phyloP scores from a whole-genome alignment of 2,888 invertebrate genomes.

The Hirtodrosophila duncani region DNA sequence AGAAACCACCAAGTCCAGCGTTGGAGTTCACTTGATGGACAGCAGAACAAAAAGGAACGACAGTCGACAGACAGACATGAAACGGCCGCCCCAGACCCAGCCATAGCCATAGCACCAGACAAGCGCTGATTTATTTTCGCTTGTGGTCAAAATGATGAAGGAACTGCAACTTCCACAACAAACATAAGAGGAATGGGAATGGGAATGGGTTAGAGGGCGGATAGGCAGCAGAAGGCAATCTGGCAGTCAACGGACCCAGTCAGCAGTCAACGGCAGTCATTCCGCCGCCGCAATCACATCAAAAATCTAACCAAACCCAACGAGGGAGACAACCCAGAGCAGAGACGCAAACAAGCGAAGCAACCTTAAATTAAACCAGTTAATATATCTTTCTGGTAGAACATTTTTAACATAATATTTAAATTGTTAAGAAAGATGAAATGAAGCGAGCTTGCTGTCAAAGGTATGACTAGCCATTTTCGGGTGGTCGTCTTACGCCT shows the following conservation, averaged over 20 bases:
- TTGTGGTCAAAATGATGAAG: conserved; percentile 68
- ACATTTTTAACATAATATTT: too few species aligned
- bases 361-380: too few species aligned
- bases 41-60: conserved; percentile 33
- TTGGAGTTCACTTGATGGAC: conserved; percentile 39
- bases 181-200: too few species aligned
- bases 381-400: too few species aligned
- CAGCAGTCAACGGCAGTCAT: conserved; percentile 7
- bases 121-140: conserved; percentile 69
- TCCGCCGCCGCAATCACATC: conserved; percentile 34
- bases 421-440: too few species aligned
- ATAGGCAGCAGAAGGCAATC: conserved; percentile 1
- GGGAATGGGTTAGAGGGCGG: too few species aligned
- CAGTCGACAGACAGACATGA: neutral
- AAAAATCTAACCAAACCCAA: conserved; percentile 48
- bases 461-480: too few species aligned
- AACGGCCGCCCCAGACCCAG: neutral
- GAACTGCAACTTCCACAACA: conserved; percentile 43
- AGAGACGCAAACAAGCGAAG: neutral
- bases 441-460: too few species aligned
- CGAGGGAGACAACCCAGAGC: neutral
- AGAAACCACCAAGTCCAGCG: conserved; percentile 22
- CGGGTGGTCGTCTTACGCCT: too few species aligned
- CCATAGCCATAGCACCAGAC: conserved; percentile 36
- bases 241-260: neutral